Conservation (phyloP, 2,113 vertebrate genomes). For the Anhinga anhinga region DNA sequence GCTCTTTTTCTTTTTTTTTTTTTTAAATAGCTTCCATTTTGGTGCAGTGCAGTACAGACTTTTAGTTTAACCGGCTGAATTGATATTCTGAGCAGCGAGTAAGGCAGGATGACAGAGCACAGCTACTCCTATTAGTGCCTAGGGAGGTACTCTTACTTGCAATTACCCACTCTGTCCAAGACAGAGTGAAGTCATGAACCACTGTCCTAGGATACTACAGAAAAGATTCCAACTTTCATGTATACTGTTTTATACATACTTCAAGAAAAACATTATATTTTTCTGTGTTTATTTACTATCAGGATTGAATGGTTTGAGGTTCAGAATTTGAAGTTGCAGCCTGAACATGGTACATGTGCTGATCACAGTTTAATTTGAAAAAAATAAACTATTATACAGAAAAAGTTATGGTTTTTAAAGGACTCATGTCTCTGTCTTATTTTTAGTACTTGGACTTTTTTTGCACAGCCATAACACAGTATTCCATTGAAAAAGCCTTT, state of each 20-base stretch:
- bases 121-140: conserved; percentile 68
- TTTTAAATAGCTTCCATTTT: conserved; percentile 81
- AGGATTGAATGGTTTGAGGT: not conserved
- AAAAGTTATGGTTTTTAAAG: not conserved
- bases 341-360: not conserved
- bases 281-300: not conserved
- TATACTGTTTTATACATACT: not conserved
- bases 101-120: conserved; percentile 81
- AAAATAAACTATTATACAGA: not conserved
- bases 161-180: not conserved
- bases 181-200: not conserved
- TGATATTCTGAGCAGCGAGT: conserved; percentile 89
- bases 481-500: not conserved
- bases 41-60: conserved; percentile 96
- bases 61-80: conserved; percentile 87
- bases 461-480: not conserved
- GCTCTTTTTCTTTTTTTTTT: conserved; percentile 7
- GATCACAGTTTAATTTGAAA: not conserved
- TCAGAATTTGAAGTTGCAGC: not conserved
- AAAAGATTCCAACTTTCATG: not conserved
- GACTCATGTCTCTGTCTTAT: not conserved
- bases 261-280: not conserved
- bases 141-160: not conserved
- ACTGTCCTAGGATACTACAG: conserved; percentile 27
- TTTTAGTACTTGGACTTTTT: not conserved